These are phyloP conservation scores for Cataglyphis rosenhaueri DNA, from an alignment of 2,888 invertebrate species.

Conservation along the genomic window DNA sequence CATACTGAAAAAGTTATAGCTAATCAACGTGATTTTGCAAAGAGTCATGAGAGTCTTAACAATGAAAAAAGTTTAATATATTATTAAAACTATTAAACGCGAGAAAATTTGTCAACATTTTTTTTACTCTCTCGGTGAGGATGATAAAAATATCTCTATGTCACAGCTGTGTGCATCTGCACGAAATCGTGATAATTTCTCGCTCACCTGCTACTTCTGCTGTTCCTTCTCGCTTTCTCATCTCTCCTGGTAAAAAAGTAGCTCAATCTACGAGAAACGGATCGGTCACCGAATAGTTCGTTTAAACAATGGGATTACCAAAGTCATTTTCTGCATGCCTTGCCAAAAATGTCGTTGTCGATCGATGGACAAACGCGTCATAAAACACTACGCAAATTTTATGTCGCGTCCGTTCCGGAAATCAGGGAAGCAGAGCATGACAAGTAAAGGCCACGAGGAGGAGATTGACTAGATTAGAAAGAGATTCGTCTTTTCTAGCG, in stretches of 20 bases:
- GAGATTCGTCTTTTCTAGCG: slow-evolving; percentile 64
- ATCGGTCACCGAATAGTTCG: background rate
- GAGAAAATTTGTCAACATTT: background rate
- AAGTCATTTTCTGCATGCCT: background rate
- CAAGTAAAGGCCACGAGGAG: slow-evolving; percentile 66
- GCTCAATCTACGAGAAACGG: background rate
- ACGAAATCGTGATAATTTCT: slow-evolving; percentile 45
- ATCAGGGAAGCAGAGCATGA: slow-evolving; percentile 79
- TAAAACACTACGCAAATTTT: slow-evolving; percentile 40
- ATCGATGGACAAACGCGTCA: background rate
- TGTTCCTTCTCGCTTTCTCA: slow-evolving; percentile 40
- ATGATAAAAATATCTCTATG: slow-evolving; percentile 14
- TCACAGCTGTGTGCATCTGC: slow-evolving; percentile 35
- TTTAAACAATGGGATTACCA: background rate
- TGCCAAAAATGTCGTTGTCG: background rate
- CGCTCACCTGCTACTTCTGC: slow-evolving; percentile 53
- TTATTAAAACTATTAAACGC: background rate
- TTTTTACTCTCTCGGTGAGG: background rate
- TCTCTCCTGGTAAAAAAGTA: slow-evolving; percentile 13
- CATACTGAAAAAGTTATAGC: background rate
- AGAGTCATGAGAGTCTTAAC: background rate
- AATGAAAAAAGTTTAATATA: background rate
- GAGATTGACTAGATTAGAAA: slow-evolving; percentile 62
- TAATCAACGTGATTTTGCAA: background rate
- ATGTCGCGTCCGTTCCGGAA: slow-evolving; percentile 68